Conservation (phyloP, 2,113 vertebrate species). For the Notothenia rossii region DNA sequence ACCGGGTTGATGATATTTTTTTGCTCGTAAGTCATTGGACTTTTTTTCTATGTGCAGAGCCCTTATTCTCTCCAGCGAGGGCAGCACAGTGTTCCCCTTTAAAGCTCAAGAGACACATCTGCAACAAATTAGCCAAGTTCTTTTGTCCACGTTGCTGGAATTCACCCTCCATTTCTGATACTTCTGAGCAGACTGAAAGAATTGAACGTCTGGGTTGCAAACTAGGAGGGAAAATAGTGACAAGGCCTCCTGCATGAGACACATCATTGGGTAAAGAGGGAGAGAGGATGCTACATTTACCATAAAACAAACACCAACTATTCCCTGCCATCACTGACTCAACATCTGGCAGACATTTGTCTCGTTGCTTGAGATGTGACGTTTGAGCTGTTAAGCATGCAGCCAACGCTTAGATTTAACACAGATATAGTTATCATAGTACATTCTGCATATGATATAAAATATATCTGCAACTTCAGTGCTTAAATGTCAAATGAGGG, state of each 20-base stretch:
- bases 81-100: constrained; percentile 57
- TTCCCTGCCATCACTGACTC: constrained; percentile 41
- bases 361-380: constrained; percentile 1
- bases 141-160: constrained; percentile 81
- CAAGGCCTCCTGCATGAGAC: constrained; percentile 18
- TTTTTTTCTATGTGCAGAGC: constrained; percentile 26
- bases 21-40: constrained; percentile 63
- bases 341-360: constrained; percentile 46
- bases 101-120: constrained; percentile 76
- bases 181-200: constrained; percentile 48
- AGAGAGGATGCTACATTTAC: constrained; percentile 50
- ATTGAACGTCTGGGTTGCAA: constrained; percentile 48
- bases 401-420: background rate
- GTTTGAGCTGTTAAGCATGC: constrained; percentile 8
- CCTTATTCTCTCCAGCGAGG: constrained; percentile 27
- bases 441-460: background rate
- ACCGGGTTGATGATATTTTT: constrained; percentile 63
- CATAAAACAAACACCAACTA: constrained; percentile 42
- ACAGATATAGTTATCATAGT: constrained; percentile 1
- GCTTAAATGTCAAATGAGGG: background rate
- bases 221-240: constrained; percentile 24
- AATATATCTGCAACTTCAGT: background rate
- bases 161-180: constrained; percentile 57
- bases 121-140: constrained; percentile 82
- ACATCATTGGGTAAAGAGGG: constrained; percentile 25